These are phyloP conservation scores for Calameuta pallipes DNA, from an alignment of 2,888 invertebrate species.

Conservation along the genomic window DNA sequence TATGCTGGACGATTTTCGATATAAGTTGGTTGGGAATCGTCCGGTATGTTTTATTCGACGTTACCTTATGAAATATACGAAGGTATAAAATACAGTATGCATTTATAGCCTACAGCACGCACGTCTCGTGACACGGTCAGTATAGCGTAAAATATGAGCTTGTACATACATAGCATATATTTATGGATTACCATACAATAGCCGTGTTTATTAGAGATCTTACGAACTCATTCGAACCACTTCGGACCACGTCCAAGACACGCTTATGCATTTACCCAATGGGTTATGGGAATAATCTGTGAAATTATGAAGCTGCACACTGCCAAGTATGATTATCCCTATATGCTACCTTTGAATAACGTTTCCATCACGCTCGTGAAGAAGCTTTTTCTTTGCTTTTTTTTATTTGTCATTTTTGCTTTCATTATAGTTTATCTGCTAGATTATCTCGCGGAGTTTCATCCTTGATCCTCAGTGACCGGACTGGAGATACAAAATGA, in stretches of 20 bases:
- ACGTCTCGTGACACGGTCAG: background rate
- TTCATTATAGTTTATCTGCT: background rate
- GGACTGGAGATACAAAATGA: background rate
- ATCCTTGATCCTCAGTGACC: background rate
- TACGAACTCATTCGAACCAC: conserved; percentile 1
- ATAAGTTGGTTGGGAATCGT: background rate
- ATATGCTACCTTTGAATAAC: conserved; percentile 1
- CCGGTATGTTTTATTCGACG: background rate
- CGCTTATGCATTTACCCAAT: background rate
- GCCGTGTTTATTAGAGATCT: conserved; percentile 51
- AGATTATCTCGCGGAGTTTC: background rate
- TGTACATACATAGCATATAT: conserved; percentile 34
- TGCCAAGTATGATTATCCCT: background rate
- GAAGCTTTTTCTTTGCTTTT: background rate
- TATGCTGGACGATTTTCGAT: background rate
- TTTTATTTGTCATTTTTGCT: background rate
- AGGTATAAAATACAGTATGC: background rate
- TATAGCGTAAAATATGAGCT: conserved; percentile 8
- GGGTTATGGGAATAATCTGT: background rate
- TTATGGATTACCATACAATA: conserved; percentile 58
- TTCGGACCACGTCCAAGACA: background rate
- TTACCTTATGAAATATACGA: background rate
- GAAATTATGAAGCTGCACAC: conserved; percentile 4
- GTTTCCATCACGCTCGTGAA: background rate
- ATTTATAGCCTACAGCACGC: background rate